These are phyloP conservation scores for Eunapius fragilis DNA, from an alignment of 37 sponge, comb jelly and placozoan genomes.

Conservation along the genomic window DNA sequence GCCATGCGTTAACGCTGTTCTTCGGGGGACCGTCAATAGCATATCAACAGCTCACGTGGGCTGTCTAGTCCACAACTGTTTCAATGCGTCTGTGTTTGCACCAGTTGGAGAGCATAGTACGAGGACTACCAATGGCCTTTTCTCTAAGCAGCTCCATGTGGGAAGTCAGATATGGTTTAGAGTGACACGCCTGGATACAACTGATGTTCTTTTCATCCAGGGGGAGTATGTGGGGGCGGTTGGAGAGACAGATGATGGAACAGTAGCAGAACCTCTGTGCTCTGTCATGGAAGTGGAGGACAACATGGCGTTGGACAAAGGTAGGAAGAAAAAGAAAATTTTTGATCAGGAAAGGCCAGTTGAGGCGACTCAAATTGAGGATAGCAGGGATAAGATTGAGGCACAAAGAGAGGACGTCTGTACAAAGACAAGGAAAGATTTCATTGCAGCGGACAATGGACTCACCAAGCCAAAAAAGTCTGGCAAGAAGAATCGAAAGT, in stretches of 20 bases:
- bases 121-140: background rate
- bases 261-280: background rate
- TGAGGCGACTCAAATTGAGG: background rate
- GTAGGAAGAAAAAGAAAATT: background rate
- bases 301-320: background rate
- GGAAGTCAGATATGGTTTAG: constrained; percentile 39
- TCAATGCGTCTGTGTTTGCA: constrained; percentile 54
- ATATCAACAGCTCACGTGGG: constrained; percentile 52
- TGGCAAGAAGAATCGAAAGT: background rate
- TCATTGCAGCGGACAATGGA: background rate
- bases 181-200: constrained; percentile 20
- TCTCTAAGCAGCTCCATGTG: background rate
- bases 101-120: background rate
- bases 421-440: background rate
- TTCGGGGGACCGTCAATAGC: constrained; percentile 61
- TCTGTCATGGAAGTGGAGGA: background rate
- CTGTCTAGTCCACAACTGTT: constrained; percentile 71
- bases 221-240: constrained; percentile 31
- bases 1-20: constrained; percentile 4
- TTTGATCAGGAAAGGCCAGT: background rate
- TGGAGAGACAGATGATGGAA: background rate
- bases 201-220: constrained; percentile 19
- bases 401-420: background rate
- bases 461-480: background rate
- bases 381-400: background rate